Percentiles rank a stretch among this genome's conserved stretches.
Evolutionary conservation across 2,113 vertebrate species (phyloP).

Genomic region (Melanostigma gelatinosum): DNA sequence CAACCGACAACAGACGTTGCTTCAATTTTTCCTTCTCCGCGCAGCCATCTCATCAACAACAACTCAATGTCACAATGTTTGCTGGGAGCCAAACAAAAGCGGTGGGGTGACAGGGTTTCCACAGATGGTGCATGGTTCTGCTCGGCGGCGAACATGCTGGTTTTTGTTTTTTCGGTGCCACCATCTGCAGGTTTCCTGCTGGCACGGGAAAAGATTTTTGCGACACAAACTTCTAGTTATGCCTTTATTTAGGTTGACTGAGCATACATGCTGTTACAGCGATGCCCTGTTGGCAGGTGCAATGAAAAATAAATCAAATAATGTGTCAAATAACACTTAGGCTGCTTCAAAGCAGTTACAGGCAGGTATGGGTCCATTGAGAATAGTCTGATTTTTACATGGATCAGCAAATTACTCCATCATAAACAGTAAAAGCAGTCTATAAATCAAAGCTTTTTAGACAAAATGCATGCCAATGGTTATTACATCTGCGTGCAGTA

Average conservation of each 20-base stretch:
- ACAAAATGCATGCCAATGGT: not conserved
- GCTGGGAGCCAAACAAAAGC: constrained; percentile 59
- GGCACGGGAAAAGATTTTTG: constrained; percentile 39
- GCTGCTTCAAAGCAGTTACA: not conserved
- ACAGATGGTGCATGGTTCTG: constrained; percentile 74
- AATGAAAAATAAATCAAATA: constrained; percentile 33
- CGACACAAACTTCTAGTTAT: constrained; percentile 30
- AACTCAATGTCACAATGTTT: constrained; percentile 53
- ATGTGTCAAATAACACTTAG: not conserved
- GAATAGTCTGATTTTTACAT: not conserved
- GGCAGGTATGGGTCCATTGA: not conserved
- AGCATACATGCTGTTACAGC: constrained; percentile 12
- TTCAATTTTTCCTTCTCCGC: constrained; percentile 11
- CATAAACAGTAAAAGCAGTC: not conserved
- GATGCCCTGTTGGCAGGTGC: constrained; percentile 1
- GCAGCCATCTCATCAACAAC: constrained; percentile 30
- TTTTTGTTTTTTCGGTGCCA: constrained; percentile 28
- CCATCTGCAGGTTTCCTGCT: constrained; percentile 58
- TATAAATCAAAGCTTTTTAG: not conserved
- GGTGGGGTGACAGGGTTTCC: constrained; percentile 50
- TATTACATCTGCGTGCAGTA: constrained; percentile 7
- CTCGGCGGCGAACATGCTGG: constrained; percentile 43
- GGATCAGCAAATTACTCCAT: not conserved
- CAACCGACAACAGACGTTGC: constrained; percentile 24
- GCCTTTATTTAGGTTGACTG: constrained; percentile 35